phyloP scores from a whole-genome alignment of 1,140 invertebrate genomes.

The Antheraea pernyi region DNA sequence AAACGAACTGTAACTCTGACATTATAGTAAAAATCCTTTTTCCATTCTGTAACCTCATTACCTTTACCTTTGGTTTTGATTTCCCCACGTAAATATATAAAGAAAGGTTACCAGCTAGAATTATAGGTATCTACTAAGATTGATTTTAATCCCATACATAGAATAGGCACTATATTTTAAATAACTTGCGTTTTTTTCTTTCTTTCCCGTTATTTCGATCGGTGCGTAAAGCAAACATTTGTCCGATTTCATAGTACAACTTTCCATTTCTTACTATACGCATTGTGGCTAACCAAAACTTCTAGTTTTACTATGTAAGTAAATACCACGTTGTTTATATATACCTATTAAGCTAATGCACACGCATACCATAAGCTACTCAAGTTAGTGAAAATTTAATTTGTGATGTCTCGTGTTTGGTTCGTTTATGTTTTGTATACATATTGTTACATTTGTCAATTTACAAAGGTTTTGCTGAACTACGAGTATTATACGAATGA shows the following conservation, averaged over 20 bases:
- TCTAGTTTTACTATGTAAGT: conserved; percentile 32
- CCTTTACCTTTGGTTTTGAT: no score
- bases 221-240: conserved; percentile 43
- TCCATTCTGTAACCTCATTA: no score
- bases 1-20: no score
- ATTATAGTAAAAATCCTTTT: no score
- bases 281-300: conserved; percentile 42
- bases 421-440: neutral
- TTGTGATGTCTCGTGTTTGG: neutral
- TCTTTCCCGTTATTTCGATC: conserved; percentile 12
- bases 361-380: conserved; percentile 15
- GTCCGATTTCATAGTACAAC: conserved; percentile 24
- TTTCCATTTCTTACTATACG: conserved; percentile 42
- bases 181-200: neutral
- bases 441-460: no score
- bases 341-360: neutral
- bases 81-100: no score
- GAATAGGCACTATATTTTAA: no score
- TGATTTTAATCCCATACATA: no score
- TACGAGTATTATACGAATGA: no score
- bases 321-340: conserved; percentile 22
- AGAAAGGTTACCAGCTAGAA: no score
- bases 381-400: conserved; percentile 24
- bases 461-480: no score
- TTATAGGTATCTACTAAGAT: no score